Conservation (phyloP, 2,888 invertebrate genomes). For the Pheosia tremula region DNA sequence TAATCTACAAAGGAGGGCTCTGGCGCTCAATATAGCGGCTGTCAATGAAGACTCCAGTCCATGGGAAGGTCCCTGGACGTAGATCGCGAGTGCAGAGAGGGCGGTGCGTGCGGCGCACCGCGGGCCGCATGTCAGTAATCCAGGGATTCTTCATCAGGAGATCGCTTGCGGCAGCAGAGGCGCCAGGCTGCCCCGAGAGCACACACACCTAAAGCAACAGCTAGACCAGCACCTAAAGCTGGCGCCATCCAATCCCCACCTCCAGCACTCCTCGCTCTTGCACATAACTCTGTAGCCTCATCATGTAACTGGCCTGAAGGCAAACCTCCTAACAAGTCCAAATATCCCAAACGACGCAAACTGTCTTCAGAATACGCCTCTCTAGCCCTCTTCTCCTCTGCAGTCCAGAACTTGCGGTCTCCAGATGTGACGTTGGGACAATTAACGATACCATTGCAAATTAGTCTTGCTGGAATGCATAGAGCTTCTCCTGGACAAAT, state of each 20-base stretch:
- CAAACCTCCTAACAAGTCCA: conserved; percentile 72
- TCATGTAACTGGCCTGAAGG: conserved; percentile 86
- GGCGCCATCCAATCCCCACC: conserved; percentile 86
- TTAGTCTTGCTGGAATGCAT: conserved; percentile 92
- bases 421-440: conserved; percentile 89
- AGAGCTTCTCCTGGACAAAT: conserved; percentile 93
- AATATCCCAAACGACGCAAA: conserved; percentile 84
- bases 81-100: conserved; percentile 72
- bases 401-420: conserved; percentile 79
- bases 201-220: conserved; percentile 81
- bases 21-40: conserved; percentile 77
- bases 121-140: conserved; percentile 86
- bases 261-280: conserved; percentile 75
- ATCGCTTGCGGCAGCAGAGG: conserved; percentile 84
- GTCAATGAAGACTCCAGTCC: conserved; percentile 84
- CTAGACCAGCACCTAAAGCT: conserved; percentile 85
- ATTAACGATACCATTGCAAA: conserved; percentile 95
- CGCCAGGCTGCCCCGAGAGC: conserved; percentile 86
- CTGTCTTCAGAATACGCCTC: conserved; percentile 85
- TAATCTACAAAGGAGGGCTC: conserved; percentile 61
- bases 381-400: conserved; percentile 78
- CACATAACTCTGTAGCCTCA: conserved; percentile 91
- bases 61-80: conserved; percentile 73
- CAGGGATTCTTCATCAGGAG: conserved; percentile 85
- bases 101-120: conserved; percentile 79